Percentiles rank a stretch among this genome's conserved stretches.
Conservation (phyloP, 2,113 vertebrate genomes). For the Garra rufa region DNA sequence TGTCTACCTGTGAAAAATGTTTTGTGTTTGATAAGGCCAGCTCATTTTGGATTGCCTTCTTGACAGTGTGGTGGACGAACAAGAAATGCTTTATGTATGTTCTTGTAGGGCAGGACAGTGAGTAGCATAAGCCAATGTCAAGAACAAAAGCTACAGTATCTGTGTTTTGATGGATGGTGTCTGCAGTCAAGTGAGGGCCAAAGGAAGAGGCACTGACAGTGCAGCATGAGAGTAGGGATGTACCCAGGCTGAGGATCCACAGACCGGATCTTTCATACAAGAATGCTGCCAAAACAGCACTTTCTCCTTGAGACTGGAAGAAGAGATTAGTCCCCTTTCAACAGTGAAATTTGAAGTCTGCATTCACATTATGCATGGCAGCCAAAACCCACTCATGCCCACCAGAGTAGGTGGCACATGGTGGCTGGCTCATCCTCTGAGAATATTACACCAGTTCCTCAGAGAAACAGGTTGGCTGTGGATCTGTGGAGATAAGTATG, state of each 20-base stretch:
- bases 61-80: background rate
- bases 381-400: constrained; percentile 17
- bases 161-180: background rate
- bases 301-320: background rate
- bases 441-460: background rate
- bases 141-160: background rate
- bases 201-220: background rate
- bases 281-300: background rate
- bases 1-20: background rate
- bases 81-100: background rate
- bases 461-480: background rate
- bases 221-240: background rate
- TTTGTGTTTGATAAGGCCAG: background rate
- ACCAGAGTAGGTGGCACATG: constrained; percentile 18
- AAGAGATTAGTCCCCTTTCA: background rate
- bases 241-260: background rate
- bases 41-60: too few species aligned
- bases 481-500: background rate
- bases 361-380: background rate
- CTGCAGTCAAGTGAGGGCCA: background rate
- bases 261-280: background rate
- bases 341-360: constrained; percentile 3
- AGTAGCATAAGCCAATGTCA: background rate
- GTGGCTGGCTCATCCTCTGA: constrained; percentile 9
- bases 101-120: background rate